Conservation (phyloP, 2,797 vertebrate species). For the Chromobotia macracanthus region DNA sequence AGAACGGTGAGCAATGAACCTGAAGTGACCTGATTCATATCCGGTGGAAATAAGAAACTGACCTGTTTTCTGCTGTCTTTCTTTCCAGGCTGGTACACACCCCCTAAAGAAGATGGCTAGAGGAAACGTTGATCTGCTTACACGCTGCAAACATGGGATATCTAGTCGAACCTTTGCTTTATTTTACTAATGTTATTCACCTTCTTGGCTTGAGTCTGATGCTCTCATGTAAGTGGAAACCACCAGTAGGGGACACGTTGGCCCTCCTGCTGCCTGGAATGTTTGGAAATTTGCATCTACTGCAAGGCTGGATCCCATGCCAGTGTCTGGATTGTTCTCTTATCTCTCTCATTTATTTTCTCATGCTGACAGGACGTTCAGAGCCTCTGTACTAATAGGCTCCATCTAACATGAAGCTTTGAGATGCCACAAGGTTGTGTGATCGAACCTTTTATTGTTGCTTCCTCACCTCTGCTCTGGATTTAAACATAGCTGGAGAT, state of each 20-base stretch:
- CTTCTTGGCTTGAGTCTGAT: conserved; percentile 65
- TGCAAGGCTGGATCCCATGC: conserved; percentile 18
- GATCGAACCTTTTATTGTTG: conserved; percentile 3
- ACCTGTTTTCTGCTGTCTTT: conserved; percentile 24
- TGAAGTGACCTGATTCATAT: not conserved
- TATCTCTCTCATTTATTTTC: conserved; percentile 55
- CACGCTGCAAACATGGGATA: conserved; percentile 72
- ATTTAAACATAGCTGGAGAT: conserved; percentile 40
- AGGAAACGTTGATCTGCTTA: conserved; percentile 59
- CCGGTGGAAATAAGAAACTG: not conserved
- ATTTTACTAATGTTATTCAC: conserved; percentile 61
- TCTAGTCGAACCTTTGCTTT: conserved; percentile 70
- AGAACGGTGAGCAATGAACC: conserved; percentile 85
- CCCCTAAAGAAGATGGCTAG: conserved; percentile 97
- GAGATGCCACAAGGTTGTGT: conserved; percentile 14
- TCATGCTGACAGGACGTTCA: conserved; percentile 33
- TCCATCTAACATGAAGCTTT: conserved; percentile 45
- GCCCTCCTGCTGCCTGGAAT: conserved; percentile 24
- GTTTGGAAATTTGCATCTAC: conserved; percentile 29
- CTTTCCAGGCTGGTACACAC: conserved; percentile 91
- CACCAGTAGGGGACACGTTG: conserved; percentile 11
- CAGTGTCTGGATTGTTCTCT: conserved; percentile 27
- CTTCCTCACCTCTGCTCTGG: conserved; percentile 38
- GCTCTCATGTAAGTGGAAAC: conserved; percentile 51
- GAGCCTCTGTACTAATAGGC: conserved; percentile 37